A percentile compares a stretch with the other conserved stretches of the same genome.
Evolutionary conservation across 2,113 vertebrate genomes (phyloP).

Genomic region (Bubo scandiacus): DNA sequence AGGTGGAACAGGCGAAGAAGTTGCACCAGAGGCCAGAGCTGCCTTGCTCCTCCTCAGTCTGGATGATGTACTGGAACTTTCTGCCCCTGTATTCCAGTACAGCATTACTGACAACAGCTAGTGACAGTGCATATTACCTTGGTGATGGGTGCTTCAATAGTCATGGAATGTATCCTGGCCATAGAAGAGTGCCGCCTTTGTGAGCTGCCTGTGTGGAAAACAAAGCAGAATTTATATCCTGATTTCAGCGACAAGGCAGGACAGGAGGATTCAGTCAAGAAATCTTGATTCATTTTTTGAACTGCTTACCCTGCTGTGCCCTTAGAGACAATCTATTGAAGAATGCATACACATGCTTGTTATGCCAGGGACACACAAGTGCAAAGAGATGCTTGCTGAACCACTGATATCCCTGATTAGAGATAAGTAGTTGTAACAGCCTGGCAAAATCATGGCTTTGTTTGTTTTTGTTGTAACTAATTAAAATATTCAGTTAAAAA

Average conservation of each 20-base stretch:
- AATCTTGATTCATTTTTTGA: neutral
- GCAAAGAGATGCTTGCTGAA: neutral
- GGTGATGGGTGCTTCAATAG: constrained; percentile 96
- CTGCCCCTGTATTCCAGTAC: neutral
- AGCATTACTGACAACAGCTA: neutral
- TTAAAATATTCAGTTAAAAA: neutral
- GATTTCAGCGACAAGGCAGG: neutral
- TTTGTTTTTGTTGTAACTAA: neutral
- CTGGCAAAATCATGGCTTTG: neutral
- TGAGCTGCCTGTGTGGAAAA: constrained; percentile 79
- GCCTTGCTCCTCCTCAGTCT: neutral
- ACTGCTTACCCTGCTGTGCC: neutral
- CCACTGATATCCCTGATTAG: neutral
- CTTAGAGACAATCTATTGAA: neutral
- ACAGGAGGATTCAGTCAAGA: neutral
- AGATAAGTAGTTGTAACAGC: neutral
- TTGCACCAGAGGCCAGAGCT: neutral
- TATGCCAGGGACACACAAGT: neutral
- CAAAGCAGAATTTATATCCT: neutral
- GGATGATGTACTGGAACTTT: neutral
- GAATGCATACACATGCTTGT: neutral
- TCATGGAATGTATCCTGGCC: constrained; percentile 98
- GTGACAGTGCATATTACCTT: constrained; percentile 78
- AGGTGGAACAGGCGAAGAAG: neutral
- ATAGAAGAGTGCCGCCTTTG: constrained; percentile 94